phyloP scores from a whole-genome alignment of 2,797 vertebrate genomes.

The Trichosurus vulpecula region DNA sequence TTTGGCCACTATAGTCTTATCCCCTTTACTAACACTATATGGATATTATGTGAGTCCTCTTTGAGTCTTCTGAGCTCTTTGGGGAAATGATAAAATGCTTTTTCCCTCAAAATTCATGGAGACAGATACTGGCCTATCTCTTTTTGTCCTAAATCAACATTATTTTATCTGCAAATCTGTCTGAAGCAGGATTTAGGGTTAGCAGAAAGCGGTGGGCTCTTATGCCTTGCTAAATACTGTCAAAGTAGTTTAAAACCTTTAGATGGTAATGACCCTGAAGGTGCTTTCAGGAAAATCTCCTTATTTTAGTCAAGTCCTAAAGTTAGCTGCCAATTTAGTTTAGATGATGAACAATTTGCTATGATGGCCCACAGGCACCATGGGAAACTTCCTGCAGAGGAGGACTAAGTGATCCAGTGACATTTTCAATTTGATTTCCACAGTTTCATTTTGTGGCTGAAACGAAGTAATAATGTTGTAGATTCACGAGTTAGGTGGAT shows the following conservation, averaged over 20 bases:
- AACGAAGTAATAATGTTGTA: slow-evolving; percentile 39
- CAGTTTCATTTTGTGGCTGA: slow-evolving; percentile 39
- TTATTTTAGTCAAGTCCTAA: slow-evolving; percentile 49
- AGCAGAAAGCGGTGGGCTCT: slow-evolving; percentile 14
- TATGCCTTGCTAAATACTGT: slow-evolving; percentile 57
- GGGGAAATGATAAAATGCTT: neutral
- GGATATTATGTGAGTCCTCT: neutral
- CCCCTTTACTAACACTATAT: neutral
- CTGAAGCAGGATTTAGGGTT: slow-evolving; percentile 44
- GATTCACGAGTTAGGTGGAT: slow-evolving; percentile 7
- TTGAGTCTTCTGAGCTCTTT: neutral
- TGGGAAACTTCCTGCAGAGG: slow-evolving; percentile 57
- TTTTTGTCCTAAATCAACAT: neutral
- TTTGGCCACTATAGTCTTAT: neutral
- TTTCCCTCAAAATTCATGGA: neutral
- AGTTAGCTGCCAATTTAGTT: slow-evolving; percentile 75
- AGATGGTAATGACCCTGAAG: slow-evolving; percentile 45
- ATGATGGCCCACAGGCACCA: slow-evolving; percentile 61
- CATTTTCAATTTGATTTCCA: slow-evolving; percentile 62
- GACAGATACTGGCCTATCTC: neutral
- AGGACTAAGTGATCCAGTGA: slow-evolving; percentile 59
- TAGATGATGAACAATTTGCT: slow-evolving; percentile 70
- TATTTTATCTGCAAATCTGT: neutral
- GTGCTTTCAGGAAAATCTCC: slow-evolving; percentile 12
- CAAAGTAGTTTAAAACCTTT: slow-evolving; percentile 57